Percentiles rank a stretch among this genome's conserved stretches.
phyloP scores from a whole-genome alignment of 1,140 invertebrate genomes.

The Onthophagus taurus region DNA sequence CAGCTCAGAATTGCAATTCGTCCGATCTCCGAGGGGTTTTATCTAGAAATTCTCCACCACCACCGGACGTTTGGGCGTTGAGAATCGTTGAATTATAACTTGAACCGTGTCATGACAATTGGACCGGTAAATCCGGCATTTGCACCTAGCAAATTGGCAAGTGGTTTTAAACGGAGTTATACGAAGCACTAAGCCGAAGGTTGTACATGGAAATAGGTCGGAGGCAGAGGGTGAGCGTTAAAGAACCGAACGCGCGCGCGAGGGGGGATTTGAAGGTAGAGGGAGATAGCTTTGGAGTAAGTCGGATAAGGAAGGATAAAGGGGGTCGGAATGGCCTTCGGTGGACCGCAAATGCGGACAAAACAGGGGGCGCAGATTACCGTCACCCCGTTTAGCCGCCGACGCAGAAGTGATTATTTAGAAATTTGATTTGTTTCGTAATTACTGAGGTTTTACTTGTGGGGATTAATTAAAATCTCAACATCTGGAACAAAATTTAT shows the following conservation, averaged over 20 bases:
- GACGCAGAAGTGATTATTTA: conserved; percentile 15
- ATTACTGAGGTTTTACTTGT: conserved; percentile 3
- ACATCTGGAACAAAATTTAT: too few species aligned
- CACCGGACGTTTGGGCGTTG: too few species aligned
- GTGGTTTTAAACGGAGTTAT: neutral
- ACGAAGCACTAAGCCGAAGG: neutral
- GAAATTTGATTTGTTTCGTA: conserved; percentile 14
- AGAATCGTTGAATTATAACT: too few species aligned
- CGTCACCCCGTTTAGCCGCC: conserved; percentile 12
- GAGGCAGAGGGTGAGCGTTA: neutral
- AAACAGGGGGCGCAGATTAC: conserved; percentile 17
- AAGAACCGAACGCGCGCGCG: neutral
- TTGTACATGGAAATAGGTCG: neutral
- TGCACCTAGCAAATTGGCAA: neutral
- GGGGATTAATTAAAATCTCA: conserved; percentile 9
- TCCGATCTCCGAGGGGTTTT: too few species aligned
- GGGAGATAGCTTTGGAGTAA: conserved; percentile 1
- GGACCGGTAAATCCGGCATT: neutral
- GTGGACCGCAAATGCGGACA: conserved; percentile 14
- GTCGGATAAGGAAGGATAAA: conserved; percentile 13
- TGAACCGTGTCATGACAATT: neutral
- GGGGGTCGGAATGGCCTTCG: conserved; percentile 3
- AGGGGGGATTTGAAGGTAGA: neutral
- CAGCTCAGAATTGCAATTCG: too few species aligned
- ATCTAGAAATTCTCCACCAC: too few species aligned